Evolutionary conservation across 2,888 invertebrate genomes (phyloP), one percentile per base, ranked within the genome.

Genomic region (Rhogogaster chlorosoma): DNA sequence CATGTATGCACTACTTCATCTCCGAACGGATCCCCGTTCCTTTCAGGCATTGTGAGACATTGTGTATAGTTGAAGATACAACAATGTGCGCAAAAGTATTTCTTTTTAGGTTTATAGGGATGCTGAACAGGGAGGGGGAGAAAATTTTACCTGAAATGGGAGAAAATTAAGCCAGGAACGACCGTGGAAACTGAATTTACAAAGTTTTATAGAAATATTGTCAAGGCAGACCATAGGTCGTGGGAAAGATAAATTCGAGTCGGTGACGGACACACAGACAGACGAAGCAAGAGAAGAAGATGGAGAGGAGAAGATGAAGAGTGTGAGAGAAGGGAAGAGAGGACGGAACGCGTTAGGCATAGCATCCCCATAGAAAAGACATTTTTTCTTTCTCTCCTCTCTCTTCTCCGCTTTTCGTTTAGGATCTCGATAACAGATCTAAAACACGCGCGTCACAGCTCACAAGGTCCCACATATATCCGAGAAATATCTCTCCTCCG

Each of bases 101-200:
- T 80, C 80, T 61, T 80, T 80, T 61, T 80, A 49, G 6, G 12
- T 12, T 36, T 22, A 57, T 45, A 9, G 80, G 61, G 36, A 61
- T 36, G 57, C 61, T 85, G 84, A 84, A 85, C 84, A 84, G 83
- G 61, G 61, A 85, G 83, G 61, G 26, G 32, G 84, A 84, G 85
- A 86, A 78, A 87, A 86, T 82, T 84, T 86, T 88, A 87, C 87
- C 87, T 88, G 87, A 84, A 82, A 82, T 61, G 71, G 84, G 85
- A 82, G 86, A 87, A 87, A 86, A 84, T 80, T 84, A 86, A 87
- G 85, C 71, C 71, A 18, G 45, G 49, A 45, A 29, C 29, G 77
- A 77, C 77, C 77, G 77, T 77, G 49, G 77, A 45, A 6, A 18
- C 26, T 26, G 80, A 80, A 80, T 57, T 80, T 80, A 38, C 77